A percentile compares a stretch with the other conserved stretches of the same genome.
Conservation (phyloP, 2,113 vertebrate species). For the Thamnaconus septentrionalis region DNA sequence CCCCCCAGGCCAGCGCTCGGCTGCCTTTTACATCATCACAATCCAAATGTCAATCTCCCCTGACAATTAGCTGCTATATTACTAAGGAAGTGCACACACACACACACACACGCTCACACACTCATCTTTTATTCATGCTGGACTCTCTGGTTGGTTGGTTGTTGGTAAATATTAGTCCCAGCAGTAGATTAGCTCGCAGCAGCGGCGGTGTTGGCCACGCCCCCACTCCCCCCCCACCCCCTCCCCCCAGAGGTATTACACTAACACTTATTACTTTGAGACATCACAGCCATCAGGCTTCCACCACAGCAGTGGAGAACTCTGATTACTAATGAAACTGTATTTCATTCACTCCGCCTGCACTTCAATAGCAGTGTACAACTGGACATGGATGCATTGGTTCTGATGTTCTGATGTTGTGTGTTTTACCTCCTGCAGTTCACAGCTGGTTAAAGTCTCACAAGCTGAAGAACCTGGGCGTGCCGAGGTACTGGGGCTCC, state of each 20-base stretch:
- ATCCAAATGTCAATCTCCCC: slow-evolving; percentile 79
- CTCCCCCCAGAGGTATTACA: slow-evolving; percentile 28
- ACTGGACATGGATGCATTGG: not conserved
- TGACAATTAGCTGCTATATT: slow-evolving; percentile 80
- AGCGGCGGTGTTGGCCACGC: slow-evolving; percentile 6
- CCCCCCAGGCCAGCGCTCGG: slow-evolving; percentile 67
- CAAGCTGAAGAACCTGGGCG: slow-evolving; percentile 88
- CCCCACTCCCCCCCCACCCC: not conserved
- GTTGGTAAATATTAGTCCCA: slow-evolving; percentile 83
- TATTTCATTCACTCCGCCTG: too few relatives aligned
- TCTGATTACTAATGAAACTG: too few relatives aligned
- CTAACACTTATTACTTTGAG: slow-evolving; percentile 59
- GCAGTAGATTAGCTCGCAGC: slow-evolving; percentile 72
- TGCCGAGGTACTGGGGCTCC: slow-evolving; percentile 93
- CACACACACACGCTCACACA: not conserved
- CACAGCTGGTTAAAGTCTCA: slow-evolving; percentile 85
- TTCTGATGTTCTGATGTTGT: not conserved
- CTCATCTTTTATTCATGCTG: slow-evolving; percentile 80
- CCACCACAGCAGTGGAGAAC: slow-evolving; percentile 12
- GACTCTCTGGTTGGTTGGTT: slow-evolving; percentile 71
- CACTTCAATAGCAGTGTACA: too few relatives aligned
- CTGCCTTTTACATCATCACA: slow-evolving; percentile 80
- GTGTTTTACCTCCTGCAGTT: slow-evolving; percentile 72
- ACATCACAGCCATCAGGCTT: slow-evolving; percentile 23
- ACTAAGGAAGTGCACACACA: slow-evolving; percentile 64